Evolutionary conservation across 2,797 vertebrate genomes (phyloP).

Genomic region (Xiphophorus birchmanni): DNA sequence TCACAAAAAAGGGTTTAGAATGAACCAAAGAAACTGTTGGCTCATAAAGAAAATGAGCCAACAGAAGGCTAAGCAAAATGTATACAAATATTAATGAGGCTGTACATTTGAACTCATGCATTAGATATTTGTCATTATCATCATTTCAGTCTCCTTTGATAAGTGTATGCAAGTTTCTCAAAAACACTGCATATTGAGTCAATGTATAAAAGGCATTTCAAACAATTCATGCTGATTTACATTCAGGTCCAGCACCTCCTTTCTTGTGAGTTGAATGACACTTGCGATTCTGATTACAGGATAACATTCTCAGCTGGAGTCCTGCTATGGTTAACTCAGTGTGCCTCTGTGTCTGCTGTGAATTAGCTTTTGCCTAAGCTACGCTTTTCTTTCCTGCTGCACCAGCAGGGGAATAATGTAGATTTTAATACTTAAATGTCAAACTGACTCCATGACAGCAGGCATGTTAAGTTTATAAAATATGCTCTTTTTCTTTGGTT

Average conservation of each 20-base stretch:
- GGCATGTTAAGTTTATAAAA: slow-evolving; percentile 62
- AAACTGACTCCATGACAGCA: slow-evolving; percentile 62
- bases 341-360: slow-evolving; percentile 51
- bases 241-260: slow-evolving; percentile 25
- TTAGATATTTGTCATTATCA: background rate
- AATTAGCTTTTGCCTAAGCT: slow-evolving; percentile 41
- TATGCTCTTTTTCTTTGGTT: slow-evolving; percentile 62
- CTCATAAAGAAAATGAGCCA: no score
- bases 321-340: slow-evolving; percentile 23
- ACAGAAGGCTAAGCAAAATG: background rate
- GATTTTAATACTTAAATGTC: slow-evolving; percentile 70
- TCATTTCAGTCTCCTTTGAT: background rate
- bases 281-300: slow-evolving; percentile 16
- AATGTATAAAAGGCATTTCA: slow-evolving; percentile 50
- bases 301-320: slow-evolving; percentile 28
- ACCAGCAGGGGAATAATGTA: slow-evolving; percentile 69
- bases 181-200: slow-evolving; percentile 13
- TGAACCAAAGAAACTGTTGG: no score
- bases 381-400: slow-evolving; percentile 48
- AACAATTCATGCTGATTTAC: slow-evolving; percentile 27
- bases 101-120: background rate
- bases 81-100: background rate
- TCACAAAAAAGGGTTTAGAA: background rate
- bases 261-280: slow-evolving; percentile 23
- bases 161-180: background rate